Evolutionary conservation across 1,140 invertebrate species (phyloP).

Genomic region (Plutomurus gul): DNA sequence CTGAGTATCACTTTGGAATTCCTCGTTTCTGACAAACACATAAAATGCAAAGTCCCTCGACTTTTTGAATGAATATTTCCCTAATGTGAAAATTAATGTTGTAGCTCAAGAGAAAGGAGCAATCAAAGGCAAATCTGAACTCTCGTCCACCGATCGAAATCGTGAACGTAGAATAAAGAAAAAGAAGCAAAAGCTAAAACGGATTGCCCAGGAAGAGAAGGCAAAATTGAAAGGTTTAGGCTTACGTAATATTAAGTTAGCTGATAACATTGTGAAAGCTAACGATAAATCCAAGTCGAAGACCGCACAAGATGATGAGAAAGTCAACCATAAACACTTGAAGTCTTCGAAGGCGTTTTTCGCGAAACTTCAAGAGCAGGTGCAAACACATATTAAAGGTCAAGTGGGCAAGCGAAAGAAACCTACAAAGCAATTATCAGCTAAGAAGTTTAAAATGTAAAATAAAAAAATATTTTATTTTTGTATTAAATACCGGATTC

Average conservation of each 20-base stretch:
- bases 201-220: constrained; percentile 63
- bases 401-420: constrained; percentile 53
- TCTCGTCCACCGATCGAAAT: constrained; percentile 84
- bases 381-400: constrained; percentile 61
- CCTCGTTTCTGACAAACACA: constrained; percentile 44
- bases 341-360: constrained; percentile 85
- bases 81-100: constrained; percentile 9
- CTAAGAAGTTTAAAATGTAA: constrained; percentile 62
- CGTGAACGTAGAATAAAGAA: constrained; percentile 88
- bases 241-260: constrained; percentile 65
- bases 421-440: constrained; percentile 57
- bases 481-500: not conserved
- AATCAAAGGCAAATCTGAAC: constrained; percentile 77
- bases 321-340: constrained; percentile 60
- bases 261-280: constrained; percentile 63
- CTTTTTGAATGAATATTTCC: not conserved
- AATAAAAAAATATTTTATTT: not conserved
- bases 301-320: constrained; percentile 64
- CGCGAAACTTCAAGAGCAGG: constrained; percentile 75
- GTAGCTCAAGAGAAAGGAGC: constrained; percentile 75
- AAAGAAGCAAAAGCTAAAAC: constrained; percentile 66
- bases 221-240: constrained; percentile 60
- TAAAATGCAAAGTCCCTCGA: not conserved
- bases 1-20: constrained; percentile 43
- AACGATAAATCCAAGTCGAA: constrained; percentile 67